Evolutionary conservation across 2,888 invertebrate genomes (phyloP).

Genomic region (Drosophila koepferae): DNA sequence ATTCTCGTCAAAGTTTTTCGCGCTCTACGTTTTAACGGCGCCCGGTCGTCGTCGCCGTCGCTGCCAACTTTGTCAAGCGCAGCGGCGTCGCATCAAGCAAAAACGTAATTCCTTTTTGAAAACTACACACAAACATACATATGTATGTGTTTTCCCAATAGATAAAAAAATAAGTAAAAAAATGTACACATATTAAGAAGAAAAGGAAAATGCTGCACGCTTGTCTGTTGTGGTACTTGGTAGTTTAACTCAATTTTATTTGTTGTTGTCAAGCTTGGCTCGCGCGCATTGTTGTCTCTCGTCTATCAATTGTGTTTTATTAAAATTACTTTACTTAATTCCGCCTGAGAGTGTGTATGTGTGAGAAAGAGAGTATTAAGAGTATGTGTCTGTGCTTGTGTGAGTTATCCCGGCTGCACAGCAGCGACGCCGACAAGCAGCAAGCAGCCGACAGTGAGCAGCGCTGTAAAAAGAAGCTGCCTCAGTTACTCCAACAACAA

Average conservation of each 20-base stretch:
- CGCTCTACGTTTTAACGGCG: slow-evolving; percentile 59
- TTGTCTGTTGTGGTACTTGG: slow-evolving; percentile 38
- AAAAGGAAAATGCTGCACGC: slow-evolving; percentile 25
- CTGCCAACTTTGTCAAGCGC: slow-evolving; percentile 50
- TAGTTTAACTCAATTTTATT: slow-evolving; percentile 42
- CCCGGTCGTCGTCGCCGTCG: slow-evolving; percentile 64
- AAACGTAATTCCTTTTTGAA: slow-evolving; percentile 52
- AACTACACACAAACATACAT: background rate
- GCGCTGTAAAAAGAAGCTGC: slow-evolving; percentile 29
- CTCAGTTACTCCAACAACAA: slow-evolving; percentile 20
- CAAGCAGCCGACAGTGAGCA: background rate
- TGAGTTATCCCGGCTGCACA: slow-evolving; percentile 41
- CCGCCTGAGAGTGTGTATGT: slow-evolving; percentile 5
- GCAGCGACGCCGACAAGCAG: slow-evolving; percentile 23
- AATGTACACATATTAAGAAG: slow-evolving; percentile 6
- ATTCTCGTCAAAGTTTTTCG: slow-evolving; percentile 53
- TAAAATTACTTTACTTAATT: slow-evolving; percentile 67
- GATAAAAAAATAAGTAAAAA: background rate
- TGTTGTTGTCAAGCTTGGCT: slow-evolving; percentile 37
- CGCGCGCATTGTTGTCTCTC: slow-evolving; percentile 26
- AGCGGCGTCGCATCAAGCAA: slow-evolving; percentile 61
- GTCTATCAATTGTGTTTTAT: slow-evolving; percentile 68
- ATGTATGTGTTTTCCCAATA: background rate
- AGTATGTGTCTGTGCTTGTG: slow-evolving; percentile 10
- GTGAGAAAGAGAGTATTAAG: slow-evolving; percentile 5